Evolutionary conservation across 1,140 invertebrate species (phyloP), one percentile per base, ranked within the genome.

Genomic region (Anoplophora glabripennis): DNA sequence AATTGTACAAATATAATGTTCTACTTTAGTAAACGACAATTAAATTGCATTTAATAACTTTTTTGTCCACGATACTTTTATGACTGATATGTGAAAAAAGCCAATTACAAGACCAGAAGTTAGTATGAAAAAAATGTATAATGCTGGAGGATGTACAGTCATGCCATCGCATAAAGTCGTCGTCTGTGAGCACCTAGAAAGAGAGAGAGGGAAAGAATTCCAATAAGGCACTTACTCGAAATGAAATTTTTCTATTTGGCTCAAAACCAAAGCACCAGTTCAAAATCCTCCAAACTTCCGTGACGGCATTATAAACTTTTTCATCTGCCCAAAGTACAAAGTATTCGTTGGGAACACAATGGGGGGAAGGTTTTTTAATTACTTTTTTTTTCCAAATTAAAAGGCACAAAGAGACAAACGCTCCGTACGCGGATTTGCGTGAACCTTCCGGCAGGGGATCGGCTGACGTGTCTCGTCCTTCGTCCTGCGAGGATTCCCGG

Each of bases 361-460:
- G 53, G 36, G 15, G n/a, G 41, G 42, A 63, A 63, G 59, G 56
- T 59, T 59, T 28, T 28, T 28, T 63, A 63, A 63, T 63, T 59
- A 59, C 46, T 59, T 59, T 63, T 62, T 62, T 62, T 48, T 37
- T 62, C n/a, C n/a, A 51, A 41, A 41, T 53, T 21, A 38, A 42
- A 44, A 38, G 14, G 34, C 44, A 48, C 54, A 38, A 56, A 36
- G 54, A 48, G 45, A 56, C 42, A 46, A 56, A 47, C 46, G 44
- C 15, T 8, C 15, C 9, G 17, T 47, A 14, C 35, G 36, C 34
- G 54, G 35, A 56, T 46, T 18, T 48, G 54, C 44, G 34, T 38
- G 44, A 21, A 38, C 38, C 42, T 47, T 14, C 52, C 52, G 17
- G 12, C 33, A 28, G 21, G 21, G 21, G 21, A 28, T 41, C 15